These are phyloP conservation scores for Pyrocephalus nanus DNA, from an alignment of 2,797 vertebrate genomes.

Conservation along the genomic window DNA sequence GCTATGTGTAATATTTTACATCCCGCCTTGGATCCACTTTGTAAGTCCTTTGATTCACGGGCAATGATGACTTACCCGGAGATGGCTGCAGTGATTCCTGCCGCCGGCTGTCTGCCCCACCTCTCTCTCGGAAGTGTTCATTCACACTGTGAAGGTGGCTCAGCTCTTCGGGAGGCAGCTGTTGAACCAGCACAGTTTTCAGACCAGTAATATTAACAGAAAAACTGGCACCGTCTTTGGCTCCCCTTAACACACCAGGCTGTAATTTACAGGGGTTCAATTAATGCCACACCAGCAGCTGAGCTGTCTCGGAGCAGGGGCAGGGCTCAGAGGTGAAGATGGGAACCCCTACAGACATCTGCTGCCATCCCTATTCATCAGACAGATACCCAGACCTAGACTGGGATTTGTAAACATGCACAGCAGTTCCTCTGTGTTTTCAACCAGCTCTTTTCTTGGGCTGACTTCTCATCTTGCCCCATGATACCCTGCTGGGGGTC, in stretches of 20 bases:
- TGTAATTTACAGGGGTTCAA: slow-evolving; percentile 51
- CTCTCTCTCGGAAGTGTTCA: slow-evolving; percentile 41
- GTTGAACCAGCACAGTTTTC: neutral
- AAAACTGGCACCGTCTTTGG: neutral
- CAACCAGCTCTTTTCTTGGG: neutral
- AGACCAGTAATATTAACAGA: slow-evolving; percentile 34
- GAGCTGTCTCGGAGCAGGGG: neutral
- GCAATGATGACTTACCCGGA: neutral
- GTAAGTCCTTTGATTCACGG: slow-evolving; percentile 29
- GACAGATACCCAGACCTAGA: neutral
- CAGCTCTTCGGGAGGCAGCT: slow-evolving; percentile 26
- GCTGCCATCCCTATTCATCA: slow-evolving; percentile 24
- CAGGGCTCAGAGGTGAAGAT: neutral
- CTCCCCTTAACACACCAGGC: neutral
- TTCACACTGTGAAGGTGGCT: neutral
- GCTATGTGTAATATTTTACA: slow-evolving; percentile 52
- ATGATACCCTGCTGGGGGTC: neutral
- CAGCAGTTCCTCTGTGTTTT: neutral
- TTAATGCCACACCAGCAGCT: slow-evolving; percentile 32
- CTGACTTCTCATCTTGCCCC: neutral
- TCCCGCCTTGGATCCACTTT: slow-evolving; percentile 24
- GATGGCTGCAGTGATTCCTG: slow-evolving; percentile 45
- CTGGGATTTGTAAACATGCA: neutral
- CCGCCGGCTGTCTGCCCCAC: slow-evolving; percentile 38
- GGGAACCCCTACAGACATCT: slow-evolving; percentile 34